These are phyloP conservation scores for Microcaecilia unicolor DNA, from an alignment of 2,797 vertebrate species.

Conservation along the genomic window DNA sequence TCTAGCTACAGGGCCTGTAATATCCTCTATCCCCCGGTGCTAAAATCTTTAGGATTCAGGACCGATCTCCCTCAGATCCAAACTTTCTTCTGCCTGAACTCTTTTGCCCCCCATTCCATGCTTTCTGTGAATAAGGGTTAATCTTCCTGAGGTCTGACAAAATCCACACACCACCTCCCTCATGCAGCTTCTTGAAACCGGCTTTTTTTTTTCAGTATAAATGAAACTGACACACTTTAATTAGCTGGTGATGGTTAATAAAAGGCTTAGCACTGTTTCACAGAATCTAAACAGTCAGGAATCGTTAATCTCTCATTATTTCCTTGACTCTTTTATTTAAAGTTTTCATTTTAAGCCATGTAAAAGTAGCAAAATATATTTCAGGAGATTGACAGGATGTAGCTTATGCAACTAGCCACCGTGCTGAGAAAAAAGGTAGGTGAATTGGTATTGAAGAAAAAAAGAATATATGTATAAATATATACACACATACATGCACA, in stretches of 20 bases:
- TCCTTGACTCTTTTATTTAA: constrained; percentile 1
- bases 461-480: no score
- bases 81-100: neutral
- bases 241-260: neutral
- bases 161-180: no score
- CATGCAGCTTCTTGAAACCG: neutral
- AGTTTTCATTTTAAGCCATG: constrained; percentile 7
- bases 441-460: no score
- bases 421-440: no score
- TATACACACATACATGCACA: no score
- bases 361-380: neutral
- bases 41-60: neutral
- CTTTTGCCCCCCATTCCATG: neutral
- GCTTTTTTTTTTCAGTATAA: neutral
- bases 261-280: neutral
- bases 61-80: neutral
- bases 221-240: neutral
- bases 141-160: no score
- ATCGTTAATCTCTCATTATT: neutral
- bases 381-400: neutral
- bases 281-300: accelerated
- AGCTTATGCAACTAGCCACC: no score
- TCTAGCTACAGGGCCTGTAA: no score
- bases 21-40: neutral
- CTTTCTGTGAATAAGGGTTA: neutral